Percentiles rank a stretch among this genome's conserved stretches.
Evolutionary conservation across 2,888 invertebrate species (phyloP).

Genomic region (Cryptus armator): DNA sequence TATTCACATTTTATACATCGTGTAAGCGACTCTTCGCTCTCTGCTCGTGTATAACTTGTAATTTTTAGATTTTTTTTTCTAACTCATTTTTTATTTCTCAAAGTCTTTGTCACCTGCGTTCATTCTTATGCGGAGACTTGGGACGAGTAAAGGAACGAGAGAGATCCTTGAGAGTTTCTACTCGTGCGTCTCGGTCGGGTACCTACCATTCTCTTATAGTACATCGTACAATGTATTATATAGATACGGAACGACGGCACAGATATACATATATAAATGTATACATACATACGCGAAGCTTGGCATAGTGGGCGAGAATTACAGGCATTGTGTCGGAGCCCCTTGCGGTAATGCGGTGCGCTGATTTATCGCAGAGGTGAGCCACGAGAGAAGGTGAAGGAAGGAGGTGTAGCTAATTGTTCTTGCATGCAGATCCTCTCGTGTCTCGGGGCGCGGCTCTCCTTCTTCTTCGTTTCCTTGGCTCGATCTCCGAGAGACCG

Average conservation of each 20-base stretch:
- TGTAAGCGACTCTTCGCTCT: not conserved
- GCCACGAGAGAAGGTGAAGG: slow-evolving; percentile 75
- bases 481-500: slow-evolving; percentile 48
- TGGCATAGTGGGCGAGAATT: slow-evolving; percentile 82
- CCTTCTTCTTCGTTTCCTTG: slow-evolving; percentile 55
- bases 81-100: slow-evolving; percentile 3
- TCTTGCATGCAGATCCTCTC: slow-evolving; percentile 81
- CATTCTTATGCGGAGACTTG: slow-evolving; percentile 39
- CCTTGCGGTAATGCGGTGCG: slow-evolving; percentile 82
- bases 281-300: slow-evolving; percentile 34
- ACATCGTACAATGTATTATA: slow-evolving; percentile 12
- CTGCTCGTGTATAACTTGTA: not conserved
- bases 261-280: slow-evolving; percentile 18
- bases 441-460: slow-evolving; percentile 66
- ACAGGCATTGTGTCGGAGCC: slow-evolving; percentile 81
- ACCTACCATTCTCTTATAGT: slow-evolving; percentile 21
- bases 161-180: slow-evolving; percentile 37
- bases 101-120: slow-evolving; percentile 46
- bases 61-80: not conserved
- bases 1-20: slow-evolving; percentile 15
- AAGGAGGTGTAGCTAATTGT: slow-evolving; percentile 83
- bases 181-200: slow-evolving; percentile 9
- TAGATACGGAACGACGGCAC: not conserved
- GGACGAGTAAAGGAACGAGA: slow-evolving; percentile 20
- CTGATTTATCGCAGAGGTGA: slow-evolving; percentile 82